Conservation (phyloP, 2,113 vertebrate genomes). For the Ptychochromis oligacanthus region DNA sequence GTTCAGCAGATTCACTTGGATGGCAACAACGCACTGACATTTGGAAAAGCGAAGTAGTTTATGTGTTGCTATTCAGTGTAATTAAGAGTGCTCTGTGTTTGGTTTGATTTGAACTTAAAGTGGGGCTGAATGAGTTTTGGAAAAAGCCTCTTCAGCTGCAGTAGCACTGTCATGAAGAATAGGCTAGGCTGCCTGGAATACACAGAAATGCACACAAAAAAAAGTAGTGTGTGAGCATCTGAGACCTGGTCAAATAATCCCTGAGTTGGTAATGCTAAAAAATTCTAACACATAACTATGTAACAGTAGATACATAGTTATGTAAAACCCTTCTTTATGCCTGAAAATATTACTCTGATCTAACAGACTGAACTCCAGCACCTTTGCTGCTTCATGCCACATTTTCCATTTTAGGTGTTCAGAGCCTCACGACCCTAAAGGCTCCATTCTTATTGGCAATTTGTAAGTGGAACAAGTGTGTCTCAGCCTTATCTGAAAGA, state of each 20-base stretch:
- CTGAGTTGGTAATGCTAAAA: background rate
- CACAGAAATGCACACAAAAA: background rate
- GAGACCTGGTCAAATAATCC: background rate
- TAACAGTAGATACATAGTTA: background rate
- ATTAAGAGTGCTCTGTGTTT: constrained; percentile 28
- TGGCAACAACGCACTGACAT: constrained; percentile 49
- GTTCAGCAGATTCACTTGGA: constrained; percentile 46
- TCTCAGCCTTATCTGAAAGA: background rate
- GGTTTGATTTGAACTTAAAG: constrained; percentile 26
- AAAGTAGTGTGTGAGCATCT: background rate
- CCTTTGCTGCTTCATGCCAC: background rate
- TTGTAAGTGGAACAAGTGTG: background rate
- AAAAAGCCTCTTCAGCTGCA: background rate
- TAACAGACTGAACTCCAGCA: background rate
- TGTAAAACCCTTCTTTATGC: background rate
- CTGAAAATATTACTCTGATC: background rate
- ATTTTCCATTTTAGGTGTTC: background rate
- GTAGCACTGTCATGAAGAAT: background rate
- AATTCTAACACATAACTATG: too few species aligned
- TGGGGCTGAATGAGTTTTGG: constrained; percentile 3
- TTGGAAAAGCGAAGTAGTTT: constrained; percentile 9
- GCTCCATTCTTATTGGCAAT: background rate
- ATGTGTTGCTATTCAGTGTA: constrained; percentile 37
- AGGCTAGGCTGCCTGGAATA: background rate
- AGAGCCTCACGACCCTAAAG: background rate